Conservation (phyloP, 2,888 invertebrate genomes). For the Nezara viridula region DNA sequence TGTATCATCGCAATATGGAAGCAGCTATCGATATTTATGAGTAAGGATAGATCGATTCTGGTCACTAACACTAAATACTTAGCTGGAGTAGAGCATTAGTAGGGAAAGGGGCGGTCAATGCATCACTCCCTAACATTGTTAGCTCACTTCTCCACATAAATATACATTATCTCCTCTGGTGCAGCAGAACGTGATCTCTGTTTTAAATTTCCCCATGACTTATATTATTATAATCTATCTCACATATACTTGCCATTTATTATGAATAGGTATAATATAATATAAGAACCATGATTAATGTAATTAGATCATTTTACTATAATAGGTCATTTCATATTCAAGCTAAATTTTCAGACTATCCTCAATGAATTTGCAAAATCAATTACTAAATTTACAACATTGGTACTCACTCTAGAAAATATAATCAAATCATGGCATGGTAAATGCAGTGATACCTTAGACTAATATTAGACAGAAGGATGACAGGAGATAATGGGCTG, state of each 20-base stretch:
- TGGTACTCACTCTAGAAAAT: too few species aligned
- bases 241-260: not conserved
- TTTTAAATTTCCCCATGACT: not conserved
- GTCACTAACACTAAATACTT: not conserved
- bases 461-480: too few species aligned
- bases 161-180: not conserved
- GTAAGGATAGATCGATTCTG: not conserved
- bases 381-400: too few species aligned
- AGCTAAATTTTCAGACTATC: too few species aligned
- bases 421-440: too few species aligned
- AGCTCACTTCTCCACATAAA: not conserved
- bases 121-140: not conserved
- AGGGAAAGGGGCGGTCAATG: not conserved
- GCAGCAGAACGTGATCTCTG: not conserved
- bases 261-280: too few species aligned
- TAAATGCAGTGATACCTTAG: too few species aligned
- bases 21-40: conserved; percentile 21
- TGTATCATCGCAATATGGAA: not conserved
- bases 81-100: not conserved
- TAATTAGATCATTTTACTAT: too few species aligned
- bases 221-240: not conserved
- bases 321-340: too few species aligned
- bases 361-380: too few species aligned
- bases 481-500: too few species aligned
- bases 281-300: too few species aligned